These are phyloP conservation scores for Melangyna quadrimaculata DNA, from an alignment of 2,888 invertebrate genomes.

Conservation along the genomic window DNA sequence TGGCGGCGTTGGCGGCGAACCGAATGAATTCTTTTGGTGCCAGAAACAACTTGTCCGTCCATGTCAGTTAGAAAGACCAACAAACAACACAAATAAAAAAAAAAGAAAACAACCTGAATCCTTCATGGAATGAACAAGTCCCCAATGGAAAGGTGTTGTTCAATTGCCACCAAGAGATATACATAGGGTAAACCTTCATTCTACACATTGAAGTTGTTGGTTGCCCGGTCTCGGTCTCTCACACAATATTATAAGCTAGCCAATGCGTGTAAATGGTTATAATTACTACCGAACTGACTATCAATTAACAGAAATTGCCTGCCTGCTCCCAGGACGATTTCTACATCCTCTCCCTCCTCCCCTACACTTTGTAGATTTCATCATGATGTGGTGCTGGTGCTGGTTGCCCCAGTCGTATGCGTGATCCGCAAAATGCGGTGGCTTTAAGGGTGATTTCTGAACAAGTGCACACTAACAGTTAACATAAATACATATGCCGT, in stretches of 20 bases:
- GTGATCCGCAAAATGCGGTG: slow-evolving; percentile 11
- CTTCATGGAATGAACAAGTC: slow-evolving; percentile 43
- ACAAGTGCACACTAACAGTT: background rate
- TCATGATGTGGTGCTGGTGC: background rate
- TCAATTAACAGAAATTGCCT: slow-evolving; percentile 69
- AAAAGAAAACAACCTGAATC: slow-evolving; percentile 22
- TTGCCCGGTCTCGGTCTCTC: slow-evolving; percentile 16
- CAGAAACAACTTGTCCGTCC: background rate
- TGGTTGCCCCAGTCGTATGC: slow-evolving; percentile 6
- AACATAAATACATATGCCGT: too few species aligned
- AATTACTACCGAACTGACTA: slow-evolving; percentile 67
- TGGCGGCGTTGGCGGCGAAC: background rate
- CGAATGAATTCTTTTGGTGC: slow-evolving; percentile 25
- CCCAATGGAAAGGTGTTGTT: slow-evolving; percentile 21
- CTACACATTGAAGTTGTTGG: background rate
- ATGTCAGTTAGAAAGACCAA: background rate
- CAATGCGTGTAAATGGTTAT: slow-evolving; percentile 65
- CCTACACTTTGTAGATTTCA: background rate
- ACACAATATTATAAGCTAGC: slow-evolving; percentile 13
- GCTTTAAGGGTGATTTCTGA: background rate
- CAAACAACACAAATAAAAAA: background rate
- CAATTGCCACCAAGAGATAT: background rate
- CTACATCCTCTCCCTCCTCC: background rate
- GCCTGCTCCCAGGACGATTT: slow-evolving; percentile 23
- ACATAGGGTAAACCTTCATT: background rate